Evolutionary conservation across 2,797 vertebrate genomes (phyloP).

Genomic region (Anguilla megastoma): DNA sequence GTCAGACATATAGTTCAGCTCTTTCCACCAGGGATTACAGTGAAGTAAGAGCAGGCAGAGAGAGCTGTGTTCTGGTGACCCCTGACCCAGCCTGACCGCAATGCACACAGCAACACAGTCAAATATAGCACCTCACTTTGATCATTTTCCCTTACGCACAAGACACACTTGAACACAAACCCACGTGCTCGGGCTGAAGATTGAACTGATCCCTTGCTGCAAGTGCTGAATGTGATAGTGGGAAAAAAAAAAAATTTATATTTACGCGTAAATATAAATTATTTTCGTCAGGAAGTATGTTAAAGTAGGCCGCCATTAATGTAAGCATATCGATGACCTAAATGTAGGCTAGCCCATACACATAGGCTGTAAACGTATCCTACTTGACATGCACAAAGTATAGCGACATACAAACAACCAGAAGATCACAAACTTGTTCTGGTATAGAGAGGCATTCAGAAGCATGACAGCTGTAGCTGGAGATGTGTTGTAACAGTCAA

Average conservation of each 20-base stretch:
- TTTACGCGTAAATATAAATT: background rate
- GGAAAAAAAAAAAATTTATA: too few species aligned
- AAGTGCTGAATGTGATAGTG: background rate
- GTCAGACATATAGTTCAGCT: background rate
- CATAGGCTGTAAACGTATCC: background rate
- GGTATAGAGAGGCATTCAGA: background rate
- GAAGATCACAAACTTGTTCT: background rate
- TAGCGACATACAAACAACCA: background rate
- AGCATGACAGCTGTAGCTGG: background rate
- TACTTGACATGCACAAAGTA: background rate
- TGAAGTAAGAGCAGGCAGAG: background rate
- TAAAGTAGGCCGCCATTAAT: background rate
- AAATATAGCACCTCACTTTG: too few species aligned
- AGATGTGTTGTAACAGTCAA: background rate
- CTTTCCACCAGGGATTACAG: background rate
- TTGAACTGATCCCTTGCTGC: background rate
- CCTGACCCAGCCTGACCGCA: conserved; percentile 37
- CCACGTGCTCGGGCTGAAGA: background rate
- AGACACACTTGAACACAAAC: background rate
- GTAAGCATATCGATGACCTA: background rate
- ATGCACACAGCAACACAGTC: background rate
- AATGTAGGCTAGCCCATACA: background rate
- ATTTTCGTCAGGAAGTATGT: background rate
- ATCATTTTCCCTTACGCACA: background rate
- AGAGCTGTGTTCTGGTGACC: background rate